Conservation (phyloP, 1,140 invertebrate species). For the Adoxophyes honmai region DNA sequence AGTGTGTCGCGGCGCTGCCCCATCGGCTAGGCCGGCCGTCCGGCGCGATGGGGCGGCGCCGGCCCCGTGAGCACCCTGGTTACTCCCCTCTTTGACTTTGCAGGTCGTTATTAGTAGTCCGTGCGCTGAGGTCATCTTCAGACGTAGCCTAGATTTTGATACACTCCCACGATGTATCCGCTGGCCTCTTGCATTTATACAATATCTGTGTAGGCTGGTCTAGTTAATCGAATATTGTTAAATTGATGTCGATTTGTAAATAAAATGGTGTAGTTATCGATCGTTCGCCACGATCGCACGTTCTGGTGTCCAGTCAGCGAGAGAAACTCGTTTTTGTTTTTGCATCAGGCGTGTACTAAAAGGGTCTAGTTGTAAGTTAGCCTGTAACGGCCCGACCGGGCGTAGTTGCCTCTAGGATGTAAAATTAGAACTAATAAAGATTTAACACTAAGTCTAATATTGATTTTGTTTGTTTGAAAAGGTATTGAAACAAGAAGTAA, state of each 20-base stretch:
- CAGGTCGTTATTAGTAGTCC: conserved; percentile 77
- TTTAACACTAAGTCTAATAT: conserved; percentile 76
- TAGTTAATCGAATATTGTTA: conserved; percentile 23
- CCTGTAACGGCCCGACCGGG: conserved; percentile 38
- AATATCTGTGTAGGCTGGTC: conserved; percentile 49
- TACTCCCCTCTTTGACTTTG: conserved; percentile 73
- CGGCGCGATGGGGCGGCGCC: background rate
- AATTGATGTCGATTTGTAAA: conserved; percentile 32
- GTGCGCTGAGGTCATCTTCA: conserved; percentile 58
- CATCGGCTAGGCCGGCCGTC: no score
- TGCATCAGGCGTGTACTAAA: conserved; percentile 30
- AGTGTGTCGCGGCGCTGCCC: background rate
- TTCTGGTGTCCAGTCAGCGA: conserved; percentile 28
- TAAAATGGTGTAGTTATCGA: conserved; percentile 22
- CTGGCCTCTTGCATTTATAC: conserved; percentile 65
- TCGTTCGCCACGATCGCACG: conserved; percentile 18
- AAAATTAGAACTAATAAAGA: conserved; percentile 70
- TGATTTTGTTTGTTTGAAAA: conserved; percentile 79
- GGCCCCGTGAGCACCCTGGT: conserved; percentile 43
- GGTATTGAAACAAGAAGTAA: conserved; percentile 79
- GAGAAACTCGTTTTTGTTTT: conserved; percentile 31
- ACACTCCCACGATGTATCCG: conserved; percentile 46
- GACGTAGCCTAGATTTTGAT: conserved; percentile 60
- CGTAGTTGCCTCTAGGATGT: conserved; percentile 58
- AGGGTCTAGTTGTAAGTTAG: conserved; percentile 62